Percentiles rank a stretch among this genome's conserved stretches.
Conservation (phyloP, 1,140 invertebrate species). For the Calycopis cecrops region DNA sequence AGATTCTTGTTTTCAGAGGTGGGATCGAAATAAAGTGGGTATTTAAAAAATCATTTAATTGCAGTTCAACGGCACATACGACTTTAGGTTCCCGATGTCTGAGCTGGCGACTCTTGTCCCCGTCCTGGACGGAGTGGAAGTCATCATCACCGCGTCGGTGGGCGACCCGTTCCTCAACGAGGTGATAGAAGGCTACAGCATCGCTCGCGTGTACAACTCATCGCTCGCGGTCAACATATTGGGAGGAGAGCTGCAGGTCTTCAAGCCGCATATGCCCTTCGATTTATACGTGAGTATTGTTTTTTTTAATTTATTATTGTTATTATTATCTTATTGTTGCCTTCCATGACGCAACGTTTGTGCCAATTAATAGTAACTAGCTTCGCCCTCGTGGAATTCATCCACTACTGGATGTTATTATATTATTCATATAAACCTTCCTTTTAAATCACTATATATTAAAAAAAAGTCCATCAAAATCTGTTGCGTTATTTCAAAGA, state of each 20-base stretch:
- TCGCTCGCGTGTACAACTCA: constrained; percentile 91
- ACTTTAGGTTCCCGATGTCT: constrained; percentile 88
- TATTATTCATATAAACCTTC: too few species aligned
- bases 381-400: too few species aligned
- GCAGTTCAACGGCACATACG: constrained; percentile 90
- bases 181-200: constrained; percentile 89
- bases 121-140: constrained; percentile 85
- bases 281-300: constrained; percentile 82
- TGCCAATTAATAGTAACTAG: too few species aligned
- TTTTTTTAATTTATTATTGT: not conserved
- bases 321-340: too few species aligned
- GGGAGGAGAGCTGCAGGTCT: constrained; percentile 92
- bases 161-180: constrained; percentile 93
- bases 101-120: constrained; percentile 83
- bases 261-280: constrained; percentile 95
- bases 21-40: not conserved
- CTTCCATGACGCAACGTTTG: too few species aligned
- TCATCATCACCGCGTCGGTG: constrained; percentile 91
- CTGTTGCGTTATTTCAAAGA: too few species aligned
- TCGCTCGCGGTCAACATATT: constrained; percentile 88
- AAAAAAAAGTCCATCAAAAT: too few species aligned
- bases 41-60: not conserved
- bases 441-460: too few species aligned
- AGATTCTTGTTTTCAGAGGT: too few species aligned
- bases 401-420: too few species aligned